Evolutionary conservation across 1,140 invertebrate genomes (phyloP), one percentile per base, ranked within the genome.

Genomic region (Macrosteles quadrilineatus): DNA sequence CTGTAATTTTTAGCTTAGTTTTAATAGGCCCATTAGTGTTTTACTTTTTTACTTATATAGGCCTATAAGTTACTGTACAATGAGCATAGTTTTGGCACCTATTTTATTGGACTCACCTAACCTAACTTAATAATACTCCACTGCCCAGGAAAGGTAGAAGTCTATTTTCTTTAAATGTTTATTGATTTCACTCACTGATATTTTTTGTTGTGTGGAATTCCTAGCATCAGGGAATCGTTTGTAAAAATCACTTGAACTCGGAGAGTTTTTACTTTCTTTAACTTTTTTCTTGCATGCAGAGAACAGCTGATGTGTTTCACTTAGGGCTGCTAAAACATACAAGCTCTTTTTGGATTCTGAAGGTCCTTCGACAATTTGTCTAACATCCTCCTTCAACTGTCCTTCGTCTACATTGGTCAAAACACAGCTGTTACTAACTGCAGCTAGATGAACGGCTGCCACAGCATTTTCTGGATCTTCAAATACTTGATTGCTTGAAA

Each of bases 81-180:
- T n/a, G n/a, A n/a, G n/a, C n/a, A n/a, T n/a, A n/a, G n/a, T n/a
- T n/a, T n/a, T n/a, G n/a, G n/a, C n/a, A n/a, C n/a, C n/a, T n/a
- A n/a, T n/a, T n/a, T n/a, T n/a, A n/a, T n/a, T n/a, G n/a, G n/a
- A n/a, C n/a, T n/a, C n/a, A n/a, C n/a, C n/a, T n/a, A n/a, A n/a
- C n/a, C n/a, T n/a, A n/a, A n/a, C n/a, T n/a, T 36, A 36, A 36
- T 36, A n/a, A 4, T 68, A 45, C 32, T 64, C 59, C 21, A 71
- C 53, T 3, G 29, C 30, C 72, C 85, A 91, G 0, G 87, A 87
- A 69, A 90, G 80, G 78, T 88, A 88, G 80, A 86, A 91, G 76
- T 90, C 88, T 12, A 90, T 76, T 80, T 90, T 91, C 74, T 88
- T 90, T 0, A 84, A 76, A 72, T 81, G 79, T 50, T 83, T 81